Evolutionary conservation across 1,140 invertebrate genomes (phyloP).

Genomic region (Anastrepha ludens): DNA sequence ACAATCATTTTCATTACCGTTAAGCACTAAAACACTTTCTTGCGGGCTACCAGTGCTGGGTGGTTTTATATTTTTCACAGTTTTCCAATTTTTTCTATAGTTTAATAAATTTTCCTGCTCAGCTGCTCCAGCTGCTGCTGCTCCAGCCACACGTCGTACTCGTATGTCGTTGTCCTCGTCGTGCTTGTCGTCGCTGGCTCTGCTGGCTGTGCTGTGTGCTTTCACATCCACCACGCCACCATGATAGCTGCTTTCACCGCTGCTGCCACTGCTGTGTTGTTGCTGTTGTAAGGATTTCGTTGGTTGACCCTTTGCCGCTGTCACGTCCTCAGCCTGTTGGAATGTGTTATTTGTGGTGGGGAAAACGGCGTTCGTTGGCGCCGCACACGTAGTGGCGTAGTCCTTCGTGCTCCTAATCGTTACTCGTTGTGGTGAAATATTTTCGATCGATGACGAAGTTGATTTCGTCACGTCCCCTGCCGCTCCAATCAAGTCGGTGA

Average conservation of each 20-base stretch:
- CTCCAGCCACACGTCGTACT: conserved; percentile 50
- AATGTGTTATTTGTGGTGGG: not conserved
- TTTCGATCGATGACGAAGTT: conserved; percentile 46
- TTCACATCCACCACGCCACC: conserved; percentile 45
- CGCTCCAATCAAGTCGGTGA: not conserved
- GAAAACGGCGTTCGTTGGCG: not conserved
- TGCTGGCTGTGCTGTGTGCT: not conserved
- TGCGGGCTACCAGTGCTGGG: not conserved
- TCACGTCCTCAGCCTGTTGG: conserved; percentile 37
- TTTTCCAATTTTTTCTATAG: conserved; percentile 14
- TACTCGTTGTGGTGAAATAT: conserved; percentile 29
- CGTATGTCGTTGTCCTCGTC: conserved; percentile 54
- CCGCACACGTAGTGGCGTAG: not conserved
- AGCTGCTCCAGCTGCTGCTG: conserved; percentile 55
- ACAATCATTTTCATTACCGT: conserved; percentile 5
- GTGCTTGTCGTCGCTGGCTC: not conserved
- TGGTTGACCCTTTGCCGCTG: conserved; percentile 62
- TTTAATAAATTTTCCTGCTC: conserved; percentile 7
- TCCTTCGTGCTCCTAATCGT: conserved; percentile 32
- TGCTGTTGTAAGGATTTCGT: conserved; percentile 67
- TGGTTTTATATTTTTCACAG: not conserved
- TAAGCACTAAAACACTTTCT: not conserved
- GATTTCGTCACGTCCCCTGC: conserved; percentile 30
- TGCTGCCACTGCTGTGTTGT: conserved; percentile 56
- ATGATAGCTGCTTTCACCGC: conserved; percentile 52